Evolutionary conservation across 2,113 vertebrate species (phyloP), one percentile per base, ranked within the genome.

Genomic region (Alligator mississippiensis): DNA sequence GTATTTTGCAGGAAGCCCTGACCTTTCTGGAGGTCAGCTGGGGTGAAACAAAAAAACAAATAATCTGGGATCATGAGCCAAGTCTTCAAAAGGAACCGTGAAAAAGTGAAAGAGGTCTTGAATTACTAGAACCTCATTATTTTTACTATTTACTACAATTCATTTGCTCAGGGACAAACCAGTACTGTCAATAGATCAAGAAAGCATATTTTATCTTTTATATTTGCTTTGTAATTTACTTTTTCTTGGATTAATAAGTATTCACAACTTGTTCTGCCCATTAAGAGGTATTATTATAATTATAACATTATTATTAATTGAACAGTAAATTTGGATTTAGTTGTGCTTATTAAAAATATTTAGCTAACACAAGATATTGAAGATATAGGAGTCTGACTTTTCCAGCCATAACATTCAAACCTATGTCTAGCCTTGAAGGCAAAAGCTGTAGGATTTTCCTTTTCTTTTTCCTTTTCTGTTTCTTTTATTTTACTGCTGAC

Each of bases 11-110:
- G 47, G 47, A 80, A 93, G 80, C 21, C 87, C 61, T 87, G 91
- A 17, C 55, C 59, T 93, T 82, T 93, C 90, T 75, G 62, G 80
- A 92, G n/a, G 88, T 93, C 74, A 87, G 11, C 75, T 94, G 93
- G 87, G 84, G 89, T 94, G 58, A 68, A 88, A 62, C 30, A 92
- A 55, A 92, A 96, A 22, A 95, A 96, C 77, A 96, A 97, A 96
- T 90, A 97, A 89, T 87, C 15, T 4, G 81, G 74, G 68, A 80
- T 13, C 77, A 94, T 60, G 64, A 96, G 93, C 94, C 88, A 90
- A 89, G 84, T 78, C 58, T 87, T 87, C 55, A 93, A 92, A 90
- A 96, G 70, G 64, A 86, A n/a, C 55, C 79, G 87, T 11, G 18
- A 82, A 70, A 57, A 77, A 84, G 58, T 78, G 47, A 84, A 89